phyloP scores from a whole-genome alignment of 1,140 invertebrate genomes.

The Micrasema minimum region DNA sequence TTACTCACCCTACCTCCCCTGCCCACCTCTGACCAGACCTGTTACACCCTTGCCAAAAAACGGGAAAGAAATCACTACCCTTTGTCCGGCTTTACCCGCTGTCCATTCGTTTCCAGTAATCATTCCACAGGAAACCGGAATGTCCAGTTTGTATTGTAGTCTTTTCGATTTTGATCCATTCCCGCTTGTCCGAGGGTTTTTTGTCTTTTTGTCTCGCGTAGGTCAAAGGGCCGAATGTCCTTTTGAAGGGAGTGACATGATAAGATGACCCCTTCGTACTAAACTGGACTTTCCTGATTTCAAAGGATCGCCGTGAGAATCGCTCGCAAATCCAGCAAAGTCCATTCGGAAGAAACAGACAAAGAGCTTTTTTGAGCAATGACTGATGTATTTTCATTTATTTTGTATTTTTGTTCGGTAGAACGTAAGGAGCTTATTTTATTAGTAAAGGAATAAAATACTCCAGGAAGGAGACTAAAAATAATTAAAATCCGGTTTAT shows the following conservation, averaged over 20 bases:
- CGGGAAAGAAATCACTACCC: constrained; percentile 15
- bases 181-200: neutral
- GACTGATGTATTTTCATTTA: constrained; percentile 8
- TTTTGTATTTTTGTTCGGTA: constrained; percentile 1
- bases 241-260: constrained; percentile 45
- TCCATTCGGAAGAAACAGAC: constrained; percentile 15
- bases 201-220: constrained; percentile 10
- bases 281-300: constrained; percentile 50
- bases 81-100: constrained; percentile 44
- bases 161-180: neutral
- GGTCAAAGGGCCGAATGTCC: constrained; percentile 29
- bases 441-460: constrained; percentile 30
- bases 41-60: neutral
- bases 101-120: constrained; percentile 39
- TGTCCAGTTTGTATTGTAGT: constrained; percentile 50
- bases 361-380: constrained; percentile 34
- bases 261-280: constrained; percentile 48
- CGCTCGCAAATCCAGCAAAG: constrained; percentile 22
- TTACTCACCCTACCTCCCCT: neutral
- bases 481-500: constrained; percentile 47
- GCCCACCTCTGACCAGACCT: constrained; percentile 32
- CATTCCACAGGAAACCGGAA: constrained; percentile 45
- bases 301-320: constrained; percentile 50
- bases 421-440: constrained; percentile 21
- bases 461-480: constrained; percentile 38